These are phyloP conservation scores for Tor tambroides DNA, from an alignment of 2,113 vertebrate species.

Conservation along the genomic window DNA sequence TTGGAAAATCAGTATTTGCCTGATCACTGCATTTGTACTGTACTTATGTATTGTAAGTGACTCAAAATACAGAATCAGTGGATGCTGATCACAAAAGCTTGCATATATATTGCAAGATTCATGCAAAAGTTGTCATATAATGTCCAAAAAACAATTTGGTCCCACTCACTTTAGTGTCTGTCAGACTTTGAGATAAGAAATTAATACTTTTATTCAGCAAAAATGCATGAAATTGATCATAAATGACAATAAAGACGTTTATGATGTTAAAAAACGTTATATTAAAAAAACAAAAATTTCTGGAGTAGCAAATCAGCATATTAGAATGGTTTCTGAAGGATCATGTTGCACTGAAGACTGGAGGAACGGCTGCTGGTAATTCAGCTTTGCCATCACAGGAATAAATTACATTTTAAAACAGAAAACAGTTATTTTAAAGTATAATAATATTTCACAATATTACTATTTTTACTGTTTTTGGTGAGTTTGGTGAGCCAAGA, in stretches of 20 bases:
- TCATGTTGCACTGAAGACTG: not conserved
- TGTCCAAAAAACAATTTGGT: not conserved
- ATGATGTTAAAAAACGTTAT: too few relatives aligned
- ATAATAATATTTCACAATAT: not conserved
- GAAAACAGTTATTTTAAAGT: not conserved
- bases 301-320: not conserved
- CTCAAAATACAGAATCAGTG: not conserved
- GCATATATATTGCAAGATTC: not conserved
- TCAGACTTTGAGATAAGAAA: not conserved
- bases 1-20: too few relatives aligned
- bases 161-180: not conserved
- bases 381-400: not conserved
- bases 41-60: not conserved
- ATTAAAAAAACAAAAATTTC: too few relatives aligned
- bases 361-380: not conserved
- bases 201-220: not conserved
- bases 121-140: not conserved
- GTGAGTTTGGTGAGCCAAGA: not conserved
- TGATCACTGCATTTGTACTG: not conserved
- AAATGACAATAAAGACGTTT: too few relatives aligned
- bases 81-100: not conserved
- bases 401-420: not conserved
- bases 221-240: not conserved
- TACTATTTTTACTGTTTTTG: not conserved
- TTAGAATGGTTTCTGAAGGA: not conserved